Base-by-base conservation (phyloP, 2,113 vertebrate genomes). In the Pipa parva region DNA sequence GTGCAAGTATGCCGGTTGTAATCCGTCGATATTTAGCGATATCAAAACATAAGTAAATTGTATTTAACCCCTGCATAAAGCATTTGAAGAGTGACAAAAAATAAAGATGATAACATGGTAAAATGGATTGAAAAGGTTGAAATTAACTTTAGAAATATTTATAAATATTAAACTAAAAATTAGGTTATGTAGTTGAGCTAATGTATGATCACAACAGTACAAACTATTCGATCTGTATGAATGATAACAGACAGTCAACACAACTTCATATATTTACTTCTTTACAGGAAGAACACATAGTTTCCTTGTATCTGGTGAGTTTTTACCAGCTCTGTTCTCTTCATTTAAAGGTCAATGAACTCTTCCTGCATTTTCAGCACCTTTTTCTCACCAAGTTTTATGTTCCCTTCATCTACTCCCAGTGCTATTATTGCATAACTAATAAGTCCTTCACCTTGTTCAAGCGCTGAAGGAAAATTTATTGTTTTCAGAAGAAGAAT, bases 401-500 rank as follows among this genome's bases (percentile, higher is more conserved):
- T 60, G 57, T 36, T 15, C 26, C 58, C 29, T n/a, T 25, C 55
- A 21, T 26, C 25, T n/a, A 20, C 49, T 36, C 29, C 21, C 49
- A 24, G 48, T 18, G 36, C 48, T 69, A 39, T 25, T 59, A 60
- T 50, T 60, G 57, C 65, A 69, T 60, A 60, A 52, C 46, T 59
- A 69, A 60, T 69, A 52, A 6, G 66, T 54, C 66, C 66, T 69
- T 69, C 58, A 69, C 66, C 66, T 69, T 69, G 66, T 51, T 25
- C 27, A 45, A 69, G 65, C 31, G 13, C 31, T 4, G 20, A 57
- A 69, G 48, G 57, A 69, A 69, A 56, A 69, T 69, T 69, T 54
- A 59, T 69, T 69, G 54, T 61, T 20, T 42, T 27, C 46, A 13
- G 10, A n/a, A 54, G 61, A 58, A 54, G 22, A 18, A 50, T 36